Evolutionary conservation across 2,797 vertebrate species (phyloP).

Genomic region (Gymnothorax reevesii): DNA sequence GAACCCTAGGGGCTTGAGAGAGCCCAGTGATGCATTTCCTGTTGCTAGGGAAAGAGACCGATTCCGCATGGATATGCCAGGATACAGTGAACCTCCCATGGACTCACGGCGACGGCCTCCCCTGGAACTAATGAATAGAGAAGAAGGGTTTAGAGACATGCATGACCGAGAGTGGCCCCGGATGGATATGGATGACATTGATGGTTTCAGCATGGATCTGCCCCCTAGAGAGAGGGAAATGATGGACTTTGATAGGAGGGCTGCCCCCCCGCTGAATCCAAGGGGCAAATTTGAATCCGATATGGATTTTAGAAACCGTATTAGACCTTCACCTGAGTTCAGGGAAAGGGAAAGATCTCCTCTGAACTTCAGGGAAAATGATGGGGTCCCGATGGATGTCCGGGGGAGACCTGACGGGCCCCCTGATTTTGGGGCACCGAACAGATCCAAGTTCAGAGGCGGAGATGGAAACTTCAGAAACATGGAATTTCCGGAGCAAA

Average conservation of each 20-base stretch:
- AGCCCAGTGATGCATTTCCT: slow-evolving; percentile 75
- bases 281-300: slow-evolving; percentile 77
- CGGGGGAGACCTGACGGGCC: slow-evolving; percentile 74
- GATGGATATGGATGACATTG: slow-evolving; percentile 54
- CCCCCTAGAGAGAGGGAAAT: slow-evolving; percentile 63
- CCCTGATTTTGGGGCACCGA: slow-evolving; percentile 74
- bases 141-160: slow-evolving; percentile 75
- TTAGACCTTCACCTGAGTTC: slow-evolving; percentile 77
- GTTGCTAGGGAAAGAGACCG: slow-evolving; percentile 83
- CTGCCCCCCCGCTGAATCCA: slow-evolving; percentile 59
- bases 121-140: slow-evolving; percentile 63
- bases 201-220: slow-evolving; percentile 67
- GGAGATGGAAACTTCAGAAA: slow-evolving; percentile 52
- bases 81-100: slow-evolving; percentile 66
- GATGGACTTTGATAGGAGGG: slow-evolving; percentile 71
- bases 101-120: slow-evolving; percentile 72
- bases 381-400: slow-evolving; percentile 73
- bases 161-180: slow-evolving; percentile 71
- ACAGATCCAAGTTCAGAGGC: slow-evolving; percentile 60
- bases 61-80: slow-evolving; percentile 73
- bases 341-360: slow-evolving; percentile 82
- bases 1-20: slow-evolving; percentile 75
- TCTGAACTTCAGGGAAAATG: slow-evolving; percentile 81
- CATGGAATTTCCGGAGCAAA: slow-evolving; percentile 58
- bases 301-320: slow-evolving; percentile 84